Evolutionary conservation across 2,797 vertebrate genomes (phyloP), one percentile per base, ranked within the genome.

Genomic region (Pseudopleuronectes americanus): DNA sequence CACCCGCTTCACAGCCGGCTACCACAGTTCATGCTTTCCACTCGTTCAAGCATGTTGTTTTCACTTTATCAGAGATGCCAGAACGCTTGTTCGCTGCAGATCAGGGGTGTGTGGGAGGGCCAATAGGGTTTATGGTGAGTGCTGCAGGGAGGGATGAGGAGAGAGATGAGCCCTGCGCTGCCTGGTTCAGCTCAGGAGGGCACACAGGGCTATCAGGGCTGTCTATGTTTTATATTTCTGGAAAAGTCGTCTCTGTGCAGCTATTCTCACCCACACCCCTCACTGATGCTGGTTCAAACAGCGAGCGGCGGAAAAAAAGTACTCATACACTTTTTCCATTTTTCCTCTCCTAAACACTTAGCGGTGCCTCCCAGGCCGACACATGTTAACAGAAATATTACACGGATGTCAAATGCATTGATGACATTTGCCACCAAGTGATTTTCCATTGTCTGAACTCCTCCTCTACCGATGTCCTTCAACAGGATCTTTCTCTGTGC

Each of bases 51-150:
- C 84, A 79, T 75, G 71, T 81, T 84, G 79, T 84, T 90, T 89
- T 87, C 69, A 84, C 81, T 91, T 83, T 81, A 88, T 90, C 78
- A 63, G 73, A 41, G 72, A 89, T 71, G 87, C 71, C 66, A 71
- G 36, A 88, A 85, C 77, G 80, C 86, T 88, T 67, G 75, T 76
- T 84, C 70, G 21, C 68, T 33, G 66, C 43, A 71, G 74, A 83
- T 86, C 66, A 58, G 57, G 47, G 70, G 59, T 55, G 74, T 57
- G 54, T 22, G 62, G 49, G 41, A 54, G 68, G 67, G 64, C 62
- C 70, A 60, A 61, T 13, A 47, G 71, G 61, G 59, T 47, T n/a
- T 61, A 67, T 58, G 61, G 65, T 64, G 61, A 70, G 82, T 43
- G 67, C 68, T 56, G 78, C 60, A 19, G 41, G 67, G 24, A 67